A percentile compares a stretch with the other conserved stretches of the same genome.
Conservation (phyloP, 1,140 invertebrate species). For the Halotydeus destructor region DNA sequence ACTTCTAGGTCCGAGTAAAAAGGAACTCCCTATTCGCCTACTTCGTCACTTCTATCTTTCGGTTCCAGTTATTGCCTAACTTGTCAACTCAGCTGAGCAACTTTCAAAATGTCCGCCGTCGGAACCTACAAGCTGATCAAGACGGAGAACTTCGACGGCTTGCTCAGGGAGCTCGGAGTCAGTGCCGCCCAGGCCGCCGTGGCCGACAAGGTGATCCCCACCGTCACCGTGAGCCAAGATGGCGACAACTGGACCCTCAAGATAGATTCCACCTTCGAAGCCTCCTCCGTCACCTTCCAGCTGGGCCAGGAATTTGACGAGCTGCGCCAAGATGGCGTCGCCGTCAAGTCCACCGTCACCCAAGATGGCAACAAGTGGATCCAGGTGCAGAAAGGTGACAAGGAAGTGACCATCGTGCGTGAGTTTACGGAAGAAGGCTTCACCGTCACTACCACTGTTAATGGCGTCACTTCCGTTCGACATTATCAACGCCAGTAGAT, state of each 20-base stretch:
- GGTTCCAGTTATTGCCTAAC: too few relatives aligned
- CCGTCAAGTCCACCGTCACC: conserved; percentile 40
- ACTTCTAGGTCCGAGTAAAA: too few relatives aligned
- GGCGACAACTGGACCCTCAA: neutral
- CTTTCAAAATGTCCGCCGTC: too few relatives aligned
- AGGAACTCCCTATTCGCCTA: too few relatives aligned
- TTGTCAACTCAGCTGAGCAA: too few relatives aligned
- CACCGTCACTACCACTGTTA: neutral
- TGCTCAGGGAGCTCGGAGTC: neutral
- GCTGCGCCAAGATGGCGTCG: conserved; percentile 17
- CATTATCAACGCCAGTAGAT: conserved; percentile 5
- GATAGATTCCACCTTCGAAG: neutral
- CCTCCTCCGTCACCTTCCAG: conserved; percentile 1
- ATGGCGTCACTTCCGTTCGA: neutral
- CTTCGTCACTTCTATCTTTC: too few relatives aligned
- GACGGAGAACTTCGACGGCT: neutral
- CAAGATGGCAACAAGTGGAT: too few relatives aligned
- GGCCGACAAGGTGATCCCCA: conserved; percentile 1
- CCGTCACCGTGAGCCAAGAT: conserved; percentile 1
- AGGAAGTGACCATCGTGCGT: too few relatives aligned
- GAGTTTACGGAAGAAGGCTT: too few relatives aligned
- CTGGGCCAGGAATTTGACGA: neutral
- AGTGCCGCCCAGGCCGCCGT: neutral
- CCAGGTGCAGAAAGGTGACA: too few relatives aligned
- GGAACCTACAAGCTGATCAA: neutral